Conservation (phyloP, 1,140 invertebrate genomes). For the Neodiprion virginianus region DNA sequence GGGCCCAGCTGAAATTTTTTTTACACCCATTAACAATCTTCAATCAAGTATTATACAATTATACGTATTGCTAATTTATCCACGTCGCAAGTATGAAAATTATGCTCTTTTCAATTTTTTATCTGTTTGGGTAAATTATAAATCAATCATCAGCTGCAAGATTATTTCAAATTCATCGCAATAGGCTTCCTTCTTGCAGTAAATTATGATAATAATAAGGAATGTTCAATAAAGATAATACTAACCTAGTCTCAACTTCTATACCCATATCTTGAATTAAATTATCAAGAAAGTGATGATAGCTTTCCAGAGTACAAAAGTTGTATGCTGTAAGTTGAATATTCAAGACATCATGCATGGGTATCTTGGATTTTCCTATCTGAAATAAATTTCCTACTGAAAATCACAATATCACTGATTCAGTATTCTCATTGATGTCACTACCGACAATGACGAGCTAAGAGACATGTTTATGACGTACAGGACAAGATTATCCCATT, state of each 20-base stretch:
- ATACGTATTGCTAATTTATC: too few species aligned
- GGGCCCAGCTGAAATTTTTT: constrained; percentile 70
- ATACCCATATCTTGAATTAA: constrained; percentile 76
- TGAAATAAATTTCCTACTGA: constrained; percentile 48
- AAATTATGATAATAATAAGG: too few species aligned
- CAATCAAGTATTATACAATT: too few species aligned
- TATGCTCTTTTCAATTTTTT: too few species aligned
- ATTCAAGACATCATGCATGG: constrained; percentile 77
- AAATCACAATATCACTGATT: constrained; percentile 22
- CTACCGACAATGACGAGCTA: too few species aligned
- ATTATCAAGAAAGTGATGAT: constrained; percentile 78
- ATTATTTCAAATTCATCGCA: background rate
- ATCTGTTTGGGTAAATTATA: constrained; percentile 27
- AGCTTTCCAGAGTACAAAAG: constrained; percentile 81
- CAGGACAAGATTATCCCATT: too few species aligned
- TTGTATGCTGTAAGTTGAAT: constrained; percentile 84
- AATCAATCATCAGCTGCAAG: constrained; percentile 13
- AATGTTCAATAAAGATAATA: constrained; percentile 10
- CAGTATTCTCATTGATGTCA: too few species aligned
- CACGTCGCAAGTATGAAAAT: too few species aligned
- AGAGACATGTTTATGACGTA: too few species aligned
- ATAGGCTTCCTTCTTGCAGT: too few species aligned
- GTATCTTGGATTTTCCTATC: constrained; percentile 71
- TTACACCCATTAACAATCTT: background rate
- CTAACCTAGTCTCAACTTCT: constrained; percentile 65